Evolutionary conservation across 2,888 invertebrate species (phyloP).

Genomic region (Lordiphosa fenestrarum): DNA sequence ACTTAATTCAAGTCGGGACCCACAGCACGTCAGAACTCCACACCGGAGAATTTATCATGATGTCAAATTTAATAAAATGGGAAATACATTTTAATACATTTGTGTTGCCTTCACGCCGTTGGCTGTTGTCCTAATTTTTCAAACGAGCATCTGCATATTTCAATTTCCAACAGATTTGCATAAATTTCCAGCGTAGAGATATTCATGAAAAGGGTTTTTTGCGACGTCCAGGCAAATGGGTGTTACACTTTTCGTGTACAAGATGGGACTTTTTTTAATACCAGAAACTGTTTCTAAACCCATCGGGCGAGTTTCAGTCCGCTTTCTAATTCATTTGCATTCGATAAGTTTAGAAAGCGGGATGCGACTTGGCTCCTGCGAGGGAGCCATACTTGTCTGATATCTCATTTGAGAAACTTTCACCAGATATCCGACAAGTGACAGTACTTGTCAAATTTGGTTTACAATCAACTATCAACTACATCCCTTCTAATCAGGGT

Average conservation of each 20-base stretch:
- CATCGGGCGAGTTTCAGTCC: too few species aligned
- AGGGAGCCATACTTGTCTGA: too few species aligned
- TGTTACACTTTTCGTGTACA: background rate
- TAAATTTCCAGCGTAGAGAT: conserved; percentile 48
- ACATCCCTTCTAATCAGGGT: too few species aligned
- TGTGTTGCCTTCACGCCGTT: conserved; percentile 11
- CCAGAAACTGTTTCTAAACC: too few species aligned
- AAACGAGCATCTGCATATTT: conserved; percentile 72
- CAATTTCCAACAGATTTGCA: conserved; percentile 69
- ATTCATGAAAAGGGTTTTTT: conserved; percentile 59
- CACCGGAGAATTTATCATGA: conserved; percentile 62
- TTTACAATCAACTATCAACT: too few species aligned
- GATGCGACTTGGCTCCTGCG: too few species aligned
- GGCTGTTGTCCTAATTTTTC: conserved; percentile 37
- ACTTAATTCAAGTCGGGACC: conserved; percentile 70
- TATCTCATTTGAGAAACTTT: too few species aligned
- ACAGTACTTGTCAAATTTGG: too few species aligned
- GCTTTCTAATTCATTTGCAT: too few species aligned
- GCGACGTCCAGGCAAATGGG: background rate
- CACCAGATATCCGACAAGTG: too few species aligned
- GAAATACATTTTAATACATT: conserved; percentile 58
- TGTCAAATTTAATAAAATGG: conserved; percentile 67
- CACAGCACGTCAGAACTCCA: conserved; percentile 40
- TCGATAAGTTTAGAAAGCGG: too few species aligned
- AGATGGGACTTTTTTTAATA: too few species aligned